These are phyloP conservation scores for Aradus depressus DNA, from an alignment of 2,888 invertebrate species.

Conservation along the genomic window DNA sequence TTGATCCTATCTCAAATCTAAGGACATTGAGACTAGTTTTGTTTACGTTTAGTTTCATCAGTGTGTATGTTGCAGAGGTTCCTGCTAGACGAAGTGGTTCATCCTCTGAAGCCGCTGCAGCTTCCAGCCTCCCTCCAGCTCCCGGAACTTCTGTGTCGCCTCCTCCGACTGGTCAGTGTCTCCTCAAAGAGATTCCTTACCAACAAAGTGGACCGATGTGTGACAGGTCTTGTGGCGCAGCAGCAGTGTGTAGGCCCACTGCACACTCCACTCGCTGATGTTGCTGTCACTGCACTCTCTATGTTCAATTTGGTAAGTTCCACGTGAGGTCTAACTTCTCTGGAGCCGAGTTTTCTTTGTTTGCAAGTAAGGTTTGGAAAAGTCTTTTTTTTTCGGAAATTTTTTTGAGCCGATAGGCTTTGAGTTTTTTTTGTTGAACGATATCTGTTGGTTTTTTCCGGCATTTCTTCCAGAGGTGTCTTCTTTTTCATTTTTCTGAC, in stretches of 20 bases:
- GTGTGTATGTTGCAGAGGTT: conserved; percentile 47
- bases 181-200: conserved; percentile 91
- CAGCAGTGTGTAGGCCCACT: conserved; percentile 97
- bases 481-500: too few species aligned
- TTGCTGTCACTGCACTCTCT: conserved; percentile 78
- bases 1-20: too few species aligned
- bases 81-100: conserved; percentile 44
- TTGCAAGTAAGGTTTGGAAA: background rate
- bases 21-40: too few species aligned
- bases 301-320: conserved; percentile 54
- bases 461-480: too few species aligned
- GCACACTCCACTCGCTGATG: conserved; percentile 92
- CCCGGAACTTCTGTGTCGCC: conserved; percentile 58
- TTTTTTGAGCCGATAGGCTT: too few species aligned
- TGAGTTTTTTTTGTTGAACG: too few species aligned
- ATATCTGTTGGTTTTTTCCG: too few species aligned
- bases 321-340: background rate
- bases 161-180: conserved; percentile 79
- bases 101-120: conserved; percentile 42
- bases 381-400: too few species aligned
- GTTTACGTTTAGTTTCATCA: conserved; percentile 8
- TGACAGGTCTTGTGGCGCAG: conserved; percentile 88
- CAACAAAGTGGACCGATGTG: conserved; percentile 91
- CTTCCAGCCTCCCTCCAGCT: conserved; percentile 50
- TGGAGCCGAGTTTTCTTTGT: background rate